phyloP scores from a whole-genome alignment of 2,113 vertebrate genomes.

The Sarotherodon lohbergeri region DNA sequence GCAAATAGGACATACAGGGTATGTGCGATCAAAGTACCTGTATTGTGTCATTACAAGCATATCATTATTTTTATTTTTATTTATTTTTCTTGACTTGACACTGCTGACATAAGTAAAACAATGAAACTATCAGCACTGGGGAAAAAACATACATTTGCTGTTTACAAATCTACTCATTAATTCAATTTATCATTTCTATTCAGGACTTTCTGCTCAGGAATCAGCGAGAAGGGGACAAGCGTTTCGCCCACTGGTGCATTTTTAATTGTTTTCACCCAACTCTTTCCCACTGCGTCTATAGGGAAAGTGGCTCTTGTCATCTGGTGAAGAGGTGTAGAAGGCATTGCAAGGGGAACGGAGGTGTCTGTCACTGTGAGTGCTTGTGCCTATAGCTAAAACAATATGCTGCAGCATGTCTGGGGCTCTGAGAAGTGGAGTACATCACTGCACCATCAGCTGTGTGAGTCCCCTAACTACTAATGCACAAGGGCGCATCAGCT shows the following conservation, averaged over 20 bases:
- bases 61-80: not conserved
- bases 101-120: not conserved
- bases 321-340: conserved; percentile 40
- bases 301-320: conserved; percentile 49
- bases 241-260: conserved; percentile 20
- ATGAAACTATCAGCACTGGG: not conserved
- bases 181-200: not conserved
- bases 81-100: not conserved
- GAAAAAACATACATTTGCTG: not conserved
- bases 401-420: conserved; percentile 15
- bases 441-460: conserved; percentile 6
- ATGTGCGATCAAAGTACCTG: not conserved
- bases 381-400: conserved; percentile 40
- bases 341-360: conserved; percentile 28
- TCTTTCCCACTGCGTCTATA: conserved; percentile 12
- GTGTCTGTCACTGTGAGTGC: conserved; percentile 33
- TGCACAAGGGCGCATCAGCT: conserved; percentile 11
- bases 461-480: conserved; percentile 17
- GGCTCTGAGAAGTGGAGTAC: conserved; percentile 4
- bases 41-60: not conserved
- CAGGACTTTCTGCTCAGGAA: not conserved
- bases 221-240: conserved; percentile 12
- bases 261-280: conserved; percentile 43
- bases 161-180: not conserved
- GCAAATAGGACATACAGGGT: conserved; percentile 6